Conservation (phyloP, 2,888 invertebrate genomes). For the Sepiola atlantica region DNA sequence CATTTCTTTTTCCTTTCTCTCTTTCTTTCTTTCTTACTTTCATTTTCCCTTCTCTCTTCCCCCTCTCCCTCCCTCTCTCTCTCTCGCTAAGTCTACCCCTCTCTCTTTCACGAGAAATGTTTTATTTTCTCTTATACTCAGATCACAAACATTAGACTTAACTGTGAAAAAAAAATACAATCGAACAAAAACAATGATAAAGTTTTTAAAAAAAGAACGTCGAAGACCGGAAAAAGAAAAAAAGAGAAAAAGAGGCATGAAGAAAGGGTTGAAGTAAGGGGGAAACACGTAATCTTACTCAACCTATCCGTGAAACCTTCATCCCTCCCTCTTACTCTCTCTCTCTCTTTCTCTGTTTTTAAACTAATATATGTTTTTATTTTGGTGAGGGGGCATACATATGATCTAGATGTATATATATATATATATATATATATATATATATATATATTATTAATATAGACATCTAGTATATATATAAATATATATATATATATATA, state of each 20-base stretch:
- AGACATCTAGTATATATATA: neutral
- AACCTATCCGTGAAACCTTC: neutral
- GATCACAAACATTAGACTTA: neutral
- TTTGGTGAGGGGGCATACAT: no score
- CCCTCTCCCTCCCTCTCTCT: neutral
- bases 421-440: neutral
- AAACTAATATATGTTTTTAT: neutral
- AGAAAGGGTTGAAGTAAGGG: rapidly evolving
- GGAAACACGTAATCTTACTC: neutral
- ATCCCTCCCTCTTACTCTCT: neutral
- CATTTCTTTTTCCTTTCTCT: no score
- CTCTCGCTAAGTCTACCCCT: no score
- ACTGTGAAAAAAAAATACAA: neutral
- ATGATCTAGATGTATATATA: neutral
- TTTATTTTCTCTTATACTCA: neutral
- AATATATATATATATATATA: neutral
- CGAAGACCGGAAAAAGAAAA: neutral
- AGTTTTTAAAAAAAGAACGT: neutral
- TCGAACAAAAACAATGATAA: no score
- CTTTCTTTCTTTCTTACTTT: neutral
- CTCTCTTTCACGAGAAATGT: no score
- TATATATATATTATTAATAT: neutral
- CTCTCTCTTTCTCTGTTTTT: neutral
- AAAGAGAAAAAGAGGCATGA: no score
- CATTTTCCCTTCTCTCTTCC: neutral